Evolutionary conservation across 2,113 vertebrate genomes (phyloP), one percentile per base, ranked within the genome.

Genomic region (Nicator chloris): DNA sequence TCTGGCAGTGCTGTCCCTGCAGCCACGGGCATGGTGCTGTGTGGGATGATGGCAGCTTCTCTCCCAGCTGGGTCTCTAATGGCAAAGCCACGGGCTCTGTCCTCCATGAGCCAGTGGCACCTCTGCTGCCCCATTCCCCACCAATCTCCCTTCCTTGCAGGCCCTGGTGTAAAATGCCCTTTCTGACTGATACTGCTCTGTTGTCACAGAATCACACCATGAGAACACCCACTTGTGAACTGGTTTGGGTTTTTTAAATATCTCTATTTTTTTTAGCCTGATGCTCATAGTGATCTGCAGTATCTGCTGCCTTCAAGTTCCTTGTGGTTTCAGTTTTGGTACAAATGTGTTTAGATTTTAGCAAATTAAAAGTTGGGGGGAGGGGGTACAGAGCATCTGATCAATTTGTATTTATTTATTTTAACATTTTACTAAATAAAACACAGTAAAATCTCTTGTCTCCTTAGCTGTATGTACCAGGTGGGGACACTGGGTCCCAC

Each of bases 401-500:
- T 99, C 98, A 99, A 99, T 99, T 99, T 99, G 99, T 99, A 99
- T 99, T 99, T 99, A 99, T 99, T 99, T 99, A 99, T 99, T 99
- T 99, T 99, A 99, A 99, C 99, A 99, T 99, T 99, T 99, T 99
- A 99, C 99, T 99, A 99, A 99, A 99, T 99, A 99, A 99, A 99
- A 98, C 98, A 98, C 98, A 96, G 98, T 98, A 98, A 99, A 99
- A 97, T 53, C 88, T 97, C 53, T 93, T 19, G 97, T 97, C 82
- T 53, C 96, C 86, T 94, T 91, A 94, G 86, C 97, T 93, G 76
- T 98, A 44, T 97, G 95, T 96, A 84, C 60, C 68, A 90, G 91
- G 90, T 12, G 54, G 75, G 96, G 94, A 71, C 64, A 77, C 39
- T 0, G 7, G 40, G 63, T 61, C 44, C 73, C 70, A 24, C 7